A percentile compares a stretch with the other conserved stretches of the same genome.
These are phyloP conservation scores for Neotoma lepida DNA, from an alignment of 2,113 vertebrate species.

Conservation along the genomic window DNA sequence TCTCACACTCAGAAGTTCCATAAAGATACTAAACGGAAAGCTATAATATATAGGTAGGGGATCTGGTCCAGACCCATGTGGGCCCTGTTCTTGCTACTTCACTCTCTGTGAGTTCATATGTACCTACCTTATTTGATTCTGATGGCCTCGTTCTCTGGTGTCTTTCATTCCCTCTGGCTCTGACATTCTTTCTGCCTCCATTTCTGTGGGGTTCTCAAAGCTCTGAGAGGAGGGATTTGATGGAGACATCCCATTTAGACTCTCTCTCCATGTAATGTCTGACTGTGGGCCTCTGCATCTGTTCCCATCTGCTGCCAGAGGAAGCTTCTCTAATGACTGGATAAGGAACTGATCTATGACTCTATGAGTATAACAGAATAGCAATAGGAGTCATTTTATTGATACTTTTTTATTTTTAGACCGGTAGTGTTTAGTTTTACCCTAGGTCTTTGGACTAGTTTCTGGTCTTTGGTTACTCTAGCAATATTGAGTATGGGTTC, in stretches of 20 bases:
- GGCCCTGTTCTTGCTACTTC: neutral
- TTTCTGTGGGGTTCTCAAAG: no score
- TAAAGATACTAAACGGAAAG: neutral
- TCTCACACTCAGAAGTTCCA: neutral
- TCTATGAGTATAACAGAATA: neutral
- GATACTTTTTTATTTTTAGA: neutral
- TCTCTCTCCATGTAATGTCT: neutral
- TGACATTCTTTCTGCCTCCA: neutral
- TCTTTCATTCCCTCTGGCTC: neutral
- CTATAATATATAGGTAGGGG: no score
- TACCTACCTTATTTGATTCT: neutral
- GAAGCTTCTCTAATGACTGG: neutral
- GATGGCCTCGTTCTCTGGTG: neutral
- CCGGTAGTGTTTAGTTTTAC: neutral
- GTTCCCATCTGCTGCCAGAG: neutral
- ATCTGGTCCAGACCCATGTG: no score
- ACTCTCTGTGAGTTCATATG: no score
- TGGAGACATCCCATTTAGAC: neutral
- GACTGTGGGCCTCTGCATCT: neutral
- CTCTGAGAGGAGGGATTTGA: neutral
- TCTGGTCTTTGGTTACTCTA: neutral
- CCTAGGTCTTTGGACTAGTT: neutral
- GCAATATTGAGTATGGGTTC: neutral
- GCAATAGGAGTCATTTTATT: neutral
- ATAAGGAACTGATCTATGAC: neutral